Evolutionary conservation across 30 jellyfish, hydroid and myxozoan species (phyloP).

Genomic region (Aurelia aurita): DNA sequence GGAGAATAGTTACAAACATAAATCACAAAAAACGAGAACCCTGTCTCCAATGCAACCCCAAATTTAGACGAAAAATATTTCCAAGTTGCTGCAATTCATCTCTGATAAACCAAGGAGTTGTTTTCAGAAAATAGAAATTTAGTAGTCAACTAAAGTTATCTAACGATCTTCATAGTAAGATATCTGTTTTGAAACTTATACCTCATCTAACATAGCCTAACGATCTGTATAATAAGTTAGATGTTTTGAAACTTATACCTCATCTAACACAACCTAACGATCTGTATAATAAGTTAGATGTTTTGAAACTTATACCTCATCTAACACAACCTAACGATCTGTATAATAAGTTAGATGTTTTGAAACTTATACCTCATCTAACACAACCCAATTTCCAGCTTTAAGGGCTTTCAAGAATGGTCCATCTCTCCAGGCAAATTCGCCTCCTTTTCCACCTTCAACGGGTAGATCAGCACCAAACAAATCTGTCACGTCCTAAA

Average conservation of each 20-base stretch:
- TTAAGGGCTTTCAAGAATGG: conserved; percentile 93
- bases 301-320: background rate
- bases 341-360: too few species aligned
- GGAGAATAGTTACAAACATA: background rate
- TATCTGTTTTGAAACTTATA: background rate
- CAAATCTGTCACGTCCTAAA: conserved; percentile 93
- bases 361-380: conserved; percentile 23
- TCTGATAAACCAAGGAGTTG: too few species aligned
- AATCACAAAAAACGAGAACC: too few species aligned
- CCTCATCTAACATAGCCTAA: conserved; percentile 83
- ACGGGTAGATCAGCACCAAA: conserved; percentile 98
- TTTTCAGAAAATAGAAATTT: too few species aligned
- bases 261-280: conserved; percentile 83
- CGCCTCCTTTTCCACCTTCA: conserved; percentile 89
- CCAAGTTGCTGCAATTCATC: too few species aligned
- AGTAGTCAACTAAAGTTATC: too few species aligned
- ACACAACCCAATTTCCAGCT: conserved; percentile 94
- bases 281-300: too few species aligned
- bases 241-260: background rate
- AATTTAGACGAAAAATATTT: too few species aligned
- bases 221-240: too few species aligned
- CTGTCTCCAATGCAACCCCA: too few species aligned
- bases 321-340: conserved; percentile 41
- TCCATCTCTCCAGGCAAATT: conserved; percentile 97
- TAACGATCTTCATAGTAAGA: too few species aligned